Evolutionary conservation across 2,113 vertebrate genomes (phyloP), one percentile per base, ranked within the genome.

Genomic region (Lasiurus borealis): DNA sequence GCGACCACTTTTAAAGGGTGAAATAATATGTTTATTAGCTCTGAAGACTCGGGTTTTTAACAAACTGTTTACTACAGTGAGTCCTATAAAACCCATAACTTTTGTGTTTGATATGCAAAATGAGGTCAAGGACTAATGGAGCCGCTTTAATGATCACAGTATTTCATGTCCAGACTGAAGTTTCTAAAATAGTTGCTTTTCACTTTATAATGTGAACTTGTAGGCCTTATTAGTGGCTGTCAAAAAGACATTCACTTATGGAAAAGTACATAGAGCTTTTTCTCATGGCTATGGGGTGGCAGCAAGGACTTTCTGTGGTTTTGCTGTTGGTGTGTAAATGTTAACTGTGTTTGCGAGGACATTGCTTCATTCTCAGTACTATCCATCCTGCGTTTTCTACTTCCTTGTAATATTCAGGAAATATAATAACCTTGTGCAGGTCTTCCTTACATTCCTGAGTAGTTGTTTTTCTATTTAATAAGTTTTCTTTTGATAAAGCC

Each of bases 31-130:
- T 94, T 91, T 91, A n/a, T 88, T 46, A 57, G 72, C 76, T 50
- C 13, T 3, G 73, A 29, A 1, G n/a, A 85, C 57, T 66, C n/a
- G 44, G 83, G 85, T 50, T 95, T 97, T 91, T 85, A 83, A 87
- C 89, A 66, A 94, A 92, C 34, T 27, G 1, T 75, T 14, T 96
- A 72, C 89, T 91, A 18, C 87, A 80, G 88, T 14, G 93, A 72
- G 93, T 97, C 91, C 93, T 94, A 11, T 93, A 96, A 96, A 97
- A 96, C 91, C 86, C 81, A 93, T 95, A 97, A 94, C 94, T 97
- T 95, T 19, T 94, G 77, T 8, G 3, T 91, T 90, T 92, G 69
- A 83, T 71, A 27, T 69, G 72, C 82, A 96, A 88, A 97, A 97
- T 75, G 85, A 97, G 97, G 96, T 97, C 96, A 97, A 97, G 96